Evolutionary conservation across 2,888 invertebrate genomes (phyloP).

Genomic region (Tachystola acroxantha): DNA sequence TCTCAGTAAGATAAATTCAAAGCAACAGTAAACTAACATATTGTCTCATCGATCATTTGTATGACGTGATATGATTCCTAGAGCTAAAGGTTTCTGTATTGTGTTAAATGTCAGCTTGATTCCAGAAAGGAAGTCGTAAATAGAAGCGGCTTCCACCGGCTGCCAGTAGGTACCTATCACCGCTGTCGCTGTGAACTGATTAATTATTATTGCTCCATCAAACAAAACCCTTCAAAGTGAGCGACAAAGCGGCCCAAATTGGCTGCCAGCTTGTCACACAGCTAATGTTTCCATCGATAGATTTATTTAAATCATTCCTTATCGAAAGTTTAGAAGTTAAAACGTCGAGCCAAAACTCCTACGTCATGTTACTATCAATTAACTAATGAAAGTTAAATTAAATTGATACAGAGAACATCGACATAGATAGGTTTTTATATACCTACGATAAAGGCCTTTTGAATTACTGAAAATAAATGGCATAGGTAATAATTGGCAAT

Average conservation of each 20-base stretch:
- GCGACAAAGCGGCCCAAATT: slow-evolving; percentile 39
- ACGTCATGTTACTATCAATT: slow-evolving; percentile 7
- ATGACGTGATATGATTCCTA: not conserved
- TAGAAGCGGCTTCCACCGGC: slow-evolving; percentile 23
- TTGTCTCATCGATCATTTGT: too few species aligned
- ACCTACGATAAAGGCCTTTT: too few species aligned
- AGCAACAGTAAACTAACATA: too few species aligned
- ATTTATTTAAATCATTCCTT: slow-evolving; percentile 5
- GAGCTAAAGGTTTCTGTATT: not conserved
- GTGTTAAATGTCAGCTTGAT: slow-evolving; percentile 20
- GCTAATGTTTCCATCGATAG: slow-evolving; percentile 2
- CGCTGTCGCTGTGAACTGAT: slow-evolving; percentile 39
- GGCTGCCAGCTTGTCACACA: slow-evolving; percentile 17
- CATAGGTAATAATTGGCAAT: too few species aligned
- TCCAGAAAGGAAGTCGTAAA: slow-evolving; percentile 51
- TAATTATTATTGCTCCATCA: slow-evolving; percentile 55
- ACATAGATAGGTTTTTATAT: too few species aligned
- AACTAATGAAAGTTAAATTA: slow-evolving; percentile 6
- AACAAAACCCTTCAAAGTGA: slow-evolving; percentile 45
- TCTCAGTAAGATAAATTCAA: not conserved
- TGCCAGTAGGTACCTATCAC: slow-evolving; percentile 21
- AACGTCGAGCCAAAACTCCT: not conserved
- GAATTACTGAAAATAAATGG: too few species aligned
- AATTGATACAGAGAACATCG: not conserved
- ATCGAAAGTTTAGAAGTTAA: slow-evolving; percentile 1